Conservation (phyloP, 2,888 invertebrate genomes). For the Nycteola revayana region DNA sequence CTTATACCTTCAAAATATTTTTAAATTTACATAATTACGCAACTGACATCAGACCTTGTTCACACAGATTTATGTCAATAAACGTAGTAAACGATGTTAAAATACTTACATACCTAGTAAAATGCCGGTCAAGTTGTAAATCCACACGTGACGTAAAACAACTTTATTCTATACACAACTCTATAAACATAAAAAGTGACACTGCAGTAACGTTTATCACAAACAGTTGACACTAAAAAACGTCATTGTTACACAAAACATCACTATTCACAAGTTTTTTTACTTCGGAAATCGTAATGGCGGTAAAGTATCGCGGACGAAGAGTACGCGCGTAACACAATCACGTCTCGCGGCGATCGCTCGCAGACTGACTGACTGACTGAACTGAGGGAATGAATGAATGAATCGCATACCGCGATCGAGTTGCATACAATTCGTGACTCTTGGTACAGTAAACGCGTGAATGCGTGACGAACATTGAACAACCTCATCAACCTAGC, state of each 20-base stretch:
- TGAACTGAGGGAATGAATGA: not conserved
- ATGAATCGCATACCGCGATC: slow-evolving; percentile 25
- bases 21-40: too few relatives aligned
- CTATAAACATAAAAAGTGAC: slow-evolving; percentile 32
- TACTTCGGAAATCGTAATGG: slow-evolving; percentile 43
- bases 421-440: slow-evolving; percentile 4
- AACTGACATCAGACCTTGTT: too few relatives aligned
- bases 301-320: slow-evolving; percentile 38
- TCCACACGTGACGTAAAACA: slow-evolving; percentile 45
- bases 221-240: slow-evolving; percentile 45
- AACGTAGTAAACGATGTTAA: too few relatives aligned
- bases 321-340: slow-evolving; percentile 24
- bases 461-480: slow-evolving; percentile 18
- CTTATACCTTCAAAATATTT: too few relatives aligned
- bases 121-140: slow-evolving; percentile 52
- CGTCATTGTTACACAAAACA: slow-evolving; percentile 52
- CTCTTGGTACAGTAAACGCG: slow-evolving; percentile 6
- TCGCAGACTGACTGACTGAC: slow-evolving; percentile 55
- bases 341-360: slow-evolving; percentile 41
- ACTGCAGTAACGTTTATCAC: slow-evolving; percentile 43
- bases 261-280: slow-evolving; percentile 51
- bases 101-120: slow-evolving; percentile 13
- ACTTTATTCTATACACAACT: slow-evolving; percentile 46
- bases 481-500: slow-evolving; percentile 4
- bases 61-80: too few relatives aligned